Base-by-base conservation (phyloP, 2,113 vertebrate genomes). In the Oncorhynchus clarkii region DNA sequence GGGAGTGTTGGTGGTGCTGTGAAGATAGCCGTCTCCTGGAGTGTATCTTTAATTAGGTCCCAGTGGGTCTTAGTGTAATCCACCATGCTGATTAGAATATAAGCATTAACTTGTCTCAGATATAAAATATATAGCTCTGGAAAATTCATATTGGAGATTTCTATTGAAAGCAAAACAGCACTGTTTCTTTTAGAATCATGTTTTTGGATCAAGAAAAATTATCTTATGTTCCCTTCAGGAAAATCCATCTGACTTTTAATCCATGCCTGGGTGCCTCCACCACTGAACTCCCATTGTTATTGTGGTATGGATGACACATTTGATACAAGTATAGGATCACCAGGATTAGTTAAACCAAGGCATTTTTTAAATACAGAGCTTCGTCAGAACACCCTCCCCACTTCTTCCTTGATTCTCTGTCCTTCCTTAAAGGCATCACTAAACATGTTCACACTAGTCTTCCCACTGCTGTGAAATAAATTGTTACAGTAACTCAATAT, bases 401-500 rank as follows among this genome's bases (percentile, higher is more conserved):
- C 88, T 88, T 85, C 87, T 85, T 85, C 85, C 87, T 87, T 86
- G 86, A 91, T 89, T 90, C 87, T 78, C 72, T 80, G 79, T 85
- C 87, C 85, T 75, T 89, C 85, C 88, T 91, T 89, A 90, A 89
- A 91, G 89, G 87, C 89, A 91, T 93, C 90, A 87, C 77, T 78
- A 89, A 85, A 83, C 88, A 87, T 92, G 91, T 93, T 90, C 89
- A 86, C 89, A 89, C 89, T 77, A 87, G 88, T 90, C 86, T 87
- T 88, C 86, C 79, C 84, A 74, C 78, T 78, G 87, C 88, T 84
- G 86, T 84, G 88, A 92, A 92, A 93, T 93, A 91, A 91, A 93
- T 92, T 89, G 91, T 92, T 92, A 94, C 92, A 93, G 90, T 92
- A 93, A 94, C 93, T 93, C 91, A 92, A 93, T 94, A 91, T 90